Evolutionary conservation across 2,113 vertebrate genomes (phyloP), one percentile per base, ranked within the genome.

Genomic region (Acrocephalus arundinaceus): DNA sequence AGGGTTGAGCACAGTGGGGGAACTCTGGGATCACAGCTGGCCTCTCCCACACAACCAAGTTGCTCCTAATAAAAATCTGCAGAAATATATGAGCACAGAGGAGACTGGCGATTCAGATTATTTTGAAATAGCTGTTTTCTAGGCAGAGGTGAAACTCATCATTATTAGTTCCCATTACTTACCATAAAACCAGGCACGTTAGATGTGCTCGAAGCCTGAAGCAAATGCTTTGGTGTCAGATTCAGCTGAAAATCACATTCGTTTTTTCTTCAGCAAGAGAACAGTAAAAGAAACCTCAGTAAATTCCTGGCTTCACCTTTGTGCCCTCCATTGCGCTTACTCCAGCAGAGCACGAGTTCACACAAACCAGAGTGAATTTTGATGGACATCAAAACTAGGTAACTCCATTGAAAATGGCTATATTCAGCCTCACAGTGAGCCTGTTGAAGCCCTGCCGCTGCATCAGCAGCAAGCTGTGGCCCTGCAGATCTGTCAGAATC

Each of bases 91-190:
- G 27, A 6, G 52, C 70, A 37, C 13, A 4, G 33, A 61, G 79
- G 48, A 86, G 49, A 85, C 3, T 35, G 59, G 67, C 5, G 18
- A 37, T 49, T 90, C 15, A 55, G 79, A 92, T 94, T 87, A 82
- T 90, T 93, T 87, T 97, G 91, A 96, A 96, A 95, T 91, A 93
- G 74, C 81, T 94, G 71, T 91, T 96, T 95, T 65, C 81, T 87
- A 93, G 89, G 78, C 85, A 93, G 91, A 95, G 78, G 93, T 85
- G 91, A 94, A 91, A 79, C 85, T 91, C 85, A 85, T 85, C 20
- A 54, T 95, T 96, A 96, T 96, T 96, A 96, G 89, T 66, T 95
- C 63, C 89, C 81, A 96, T 93, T 87, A 96, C 85, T 97, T 95
- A 95, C 93, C 71, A 96, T 94, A 96, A 96, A 96, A 82, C 66